These are phyloP conservation scores for Diarsia rubi DNA, from an alignment of 2,888 invertebrate species.

Conservation along the genomic window DNA sequence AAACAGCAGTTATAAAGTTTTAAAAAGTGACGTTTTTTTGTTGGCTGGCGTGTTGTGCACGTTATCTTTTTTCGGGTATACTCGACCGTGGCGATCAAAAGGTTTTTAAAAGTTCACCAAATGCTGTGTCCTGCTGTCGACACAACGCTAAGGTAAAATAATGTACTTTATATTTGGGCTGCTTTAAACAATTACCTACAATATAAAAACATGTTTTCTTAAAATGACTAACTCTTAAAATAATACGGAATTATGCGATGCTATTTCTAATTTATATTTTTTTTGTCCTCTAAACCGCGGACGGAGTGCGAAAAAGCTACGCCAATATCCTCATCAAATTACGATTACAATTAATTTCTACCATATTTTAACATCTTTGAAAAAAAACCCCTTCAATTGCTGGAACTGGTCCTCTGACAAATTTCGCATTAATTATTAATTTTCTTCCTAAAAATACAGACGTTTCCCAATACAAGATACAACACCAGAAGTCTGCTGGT, in stretches of 20 bases:
- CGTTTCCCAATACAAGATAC: not conserved
- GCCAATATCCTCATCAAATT: slow-evolving; percentile 12
- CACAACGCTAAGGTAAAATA: slow-evolving; percentile 24
- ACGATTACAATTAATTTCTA: not conserved
- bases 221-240: slow-evolving; percentile 27
- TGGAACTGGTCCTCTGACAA: not conserved
- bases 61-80: no score
- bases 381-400: not conserved
- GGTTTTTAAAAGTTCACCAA: slow-evolving; percentile 12
- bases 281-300: slow-evolving; percentile 45
- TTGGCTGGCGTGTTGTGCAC: no score
- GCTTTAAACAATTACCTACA: slow-evolving; percentile 19
- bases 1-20: no score
- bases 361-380: not conserved
- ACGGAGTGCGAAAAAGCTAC: slow-evolving; percentile 53
- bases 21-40: no score
- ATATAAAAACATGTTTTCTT: slow-evolving; percentile 13
- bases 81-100: no score
- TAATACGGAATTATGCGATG: slow-evolving; percentile 53
- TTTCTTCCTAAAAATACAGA: not conserved
- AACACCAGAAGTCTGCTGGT: not conserved
- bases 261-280: slow-evolving; percentile 28
- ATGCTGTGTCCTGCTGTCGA: slow-evolving; percentile 4
- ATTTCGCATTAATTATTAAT: not conserved
- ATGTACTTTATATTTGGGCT: slow-evolving; percentile 47